These are phyloP conservation scores for Eublepharis macularius DNA, from an alignment of 2,113 vertebrate species.

Conservation along the genomic window DNA sequence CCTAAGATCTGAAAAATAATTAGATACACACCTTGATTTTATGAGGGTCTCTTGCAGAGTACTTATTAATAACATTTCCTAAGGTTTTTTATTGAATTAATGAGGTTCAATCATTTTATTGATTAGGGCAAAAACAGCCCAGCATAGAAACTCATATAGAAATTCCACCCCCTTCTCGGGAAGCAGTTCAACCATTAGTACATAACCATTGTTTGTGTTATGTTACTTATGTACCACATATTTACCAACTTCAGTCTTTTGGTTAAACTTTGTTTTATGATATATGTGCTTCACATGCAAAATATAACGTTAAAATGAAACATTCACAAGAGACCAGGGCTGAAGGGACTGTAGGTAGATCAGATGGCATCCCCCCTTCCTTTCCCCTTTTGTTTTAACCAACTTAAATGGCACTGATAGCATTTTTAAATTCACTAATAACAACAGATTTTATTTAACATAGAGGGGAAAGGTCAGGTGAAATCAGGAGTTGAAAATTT, in stretches of 20 bases:
- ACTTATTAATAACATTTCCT: neutral
- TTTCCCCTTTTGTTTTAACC: no score
- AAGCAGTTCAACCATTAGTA: neutral
- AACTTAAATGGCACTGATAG: no score
- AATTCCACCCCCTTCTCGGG: no score
- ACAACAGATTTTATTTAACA: no score
- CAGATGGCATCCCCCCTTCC: no score
- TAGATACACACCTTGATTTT: accelerated
- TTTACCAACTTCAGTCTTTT: neutral
- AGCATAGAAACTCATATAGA: neutral
- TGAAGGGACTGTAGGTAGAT: no score
- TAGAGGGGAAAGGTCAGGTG: no score
- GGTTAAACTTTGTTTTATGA: no score
- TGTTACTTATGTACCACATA: neutral
- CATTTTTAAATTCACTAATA: no score
- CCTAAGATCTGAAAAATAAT: neutral
- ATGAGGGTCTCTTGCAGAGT: neutral
- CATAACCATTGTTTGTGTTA: neutral
- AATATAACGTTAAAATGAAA: no score
- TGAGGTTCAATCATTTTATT: conserved; percentile 19
- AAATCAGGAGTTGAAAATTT: no score
- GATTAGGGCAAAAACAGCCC: neutral
- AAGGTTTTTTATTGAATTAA: neutral
- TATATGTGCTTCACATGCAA: neutral
- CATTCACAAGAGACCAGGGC: no score